A percentile compares a stretch with the other conserved stretches of the same genome.
Evolutionary conservation across 2,888 invertebrate genomes (phyloP).

Genomic region (Lasioglossum villosulum): DNA sequence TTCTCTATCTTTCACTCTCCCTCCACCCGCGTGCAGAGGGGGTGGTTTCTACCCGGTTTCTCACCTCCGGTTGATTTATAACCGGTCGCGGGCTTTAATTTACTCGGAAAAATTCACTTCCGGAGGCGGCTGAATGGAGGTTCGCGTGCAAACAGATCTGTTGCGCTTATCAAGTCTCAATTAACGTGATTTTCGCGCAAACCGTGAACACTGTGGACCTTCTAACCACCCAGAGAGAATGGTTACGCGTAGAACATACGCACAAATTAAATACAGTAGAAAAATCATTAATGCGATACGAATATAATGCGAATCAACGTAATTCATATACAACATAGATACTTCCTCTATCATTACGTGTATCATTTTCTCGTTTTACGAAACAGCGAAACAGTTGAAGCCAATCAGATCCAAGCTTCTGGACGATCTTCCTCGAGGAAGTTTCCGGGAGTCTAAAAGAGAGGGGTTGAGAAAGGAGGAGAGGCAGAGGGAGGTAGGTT

Average conservation of each 20-base stretch:
- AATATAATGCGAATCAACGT: background rate
- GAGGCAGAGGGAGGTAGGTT: slow-evolving; percentile 20
- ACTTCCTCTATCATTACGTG: no score
- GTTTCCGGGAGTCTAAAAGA: background rate
- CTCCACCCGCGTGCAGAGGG: background rate
- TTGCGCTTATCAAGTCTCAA: slow-evolving; percentile 18
- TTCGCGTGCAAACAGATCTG: slow-evolving; percentile 8
- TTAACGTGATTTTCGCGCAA: background rate
- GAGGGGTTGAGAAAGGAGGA: background rate
- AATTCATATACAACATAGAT: no score
- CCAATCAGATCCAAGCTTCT: background rate
- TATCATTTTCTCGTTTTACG: background rate
- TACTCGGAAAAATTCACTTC: slow-evolving; percentile 7
- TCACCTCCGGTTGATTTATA: background rate
- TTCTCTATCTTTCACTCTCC: background rate
- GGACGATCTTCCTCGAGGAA: background rate
- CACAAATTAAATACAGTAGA: background rate
- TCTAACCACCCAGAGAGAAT: background rate
- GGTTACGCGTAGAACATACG: background rate
- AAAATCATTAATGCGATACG: background rate
- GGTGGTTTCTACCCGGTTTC: slow-evolving; percentile 1
- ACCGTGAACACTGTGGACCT: background rate
- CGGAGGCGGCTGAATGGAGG: background rate
- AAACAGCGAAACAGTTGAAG: background rate
- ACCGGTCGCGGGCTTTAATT: slow-evolving; percentile 10